These are phyloP conservation scores for Ceyx cyanopectus DNA, from an alignment of 2,113 vertebrate genomes.

Conservation along the genomic window DNA sequence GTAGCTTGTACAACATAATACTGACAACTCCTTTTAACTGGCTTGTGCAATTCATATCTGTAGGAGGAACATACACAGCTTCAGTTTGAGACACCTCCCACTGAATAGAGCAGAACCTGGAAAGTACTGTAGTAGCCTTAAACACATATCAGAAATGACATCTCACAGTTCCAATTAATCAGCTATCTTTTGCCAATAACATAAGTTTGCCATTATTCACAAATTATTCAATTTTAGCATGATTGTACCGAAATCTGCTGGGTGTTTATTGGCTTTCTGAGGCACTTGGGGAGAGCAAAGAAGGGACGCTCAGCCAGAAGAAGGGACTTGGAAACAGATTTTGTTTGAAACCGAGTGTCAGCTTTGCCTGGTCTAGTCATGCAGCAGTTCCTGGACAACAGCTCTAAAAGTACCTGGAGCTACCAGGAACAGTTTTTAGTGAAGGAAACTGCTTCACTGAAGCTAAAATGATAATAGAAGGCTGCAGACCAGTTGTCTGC, in stretches of 20 bases:
- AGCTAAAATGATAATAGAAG: neutral
- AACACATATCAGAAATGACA: neutral
- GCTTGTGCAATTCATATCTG: neutral
- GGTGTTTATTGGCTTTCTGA: neutral
- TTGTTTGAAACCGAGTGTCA: neutral
- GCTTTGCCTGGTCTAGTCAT: neutral
- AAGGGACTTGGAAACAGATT: neutral
- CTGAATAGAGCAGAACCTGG: neutral
- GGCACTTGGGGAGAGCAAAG: neutral
- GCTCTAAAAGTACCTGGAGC: neutral
- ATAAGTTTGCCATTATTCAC: neutral
- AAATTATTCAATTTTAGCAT: neutral
- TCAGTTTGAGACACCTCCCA: slow-evolving; percentile 49
- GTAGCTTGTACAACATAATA: neutral
- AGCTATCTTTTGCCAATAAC: neutral
- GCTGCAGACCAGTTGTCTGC: neutral
- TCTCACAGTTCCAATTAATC: neutral
- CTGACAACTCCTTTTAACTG: neutral
- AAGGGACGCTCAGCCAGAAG: neutral
- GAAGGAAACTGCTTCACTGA: neutral
- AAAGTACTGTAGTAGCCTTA: neutral
- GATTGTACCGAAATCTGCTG: neutral
- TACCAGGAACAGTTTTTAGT: neutral
- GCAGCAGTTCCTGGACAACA: neutral
- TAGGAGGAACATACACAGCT: neutral